Evolutionary conservation across 2,888 invertebrate species (phyloP), one percentile per base, ranked within the genome.

Genomic region (Mythimna loreyi): DNA sequence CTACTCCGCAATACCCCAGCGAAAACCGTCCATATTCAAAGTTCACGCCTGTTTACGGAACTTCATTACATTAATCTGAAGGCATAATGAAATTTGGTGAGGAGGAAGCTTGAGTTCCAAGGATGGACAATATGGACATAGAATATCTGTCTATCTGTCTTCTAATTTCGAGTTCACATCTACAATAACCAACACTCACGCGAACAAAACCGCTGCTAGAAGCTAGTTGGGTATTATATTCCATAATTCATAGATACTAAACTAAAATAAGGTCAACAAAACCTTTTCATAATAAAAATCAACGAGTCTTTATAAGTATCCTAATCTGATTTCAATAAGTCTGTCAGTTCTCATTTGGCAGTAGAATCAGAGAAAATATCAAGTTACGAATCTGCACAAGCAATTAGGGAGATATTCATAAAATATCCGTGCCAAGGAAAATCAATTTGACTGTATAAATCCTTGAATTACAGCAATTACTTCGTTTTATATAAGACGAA

Each of bases 351-450:
- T 47, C 21, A 16, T 43, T 64, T 30, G n/a, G 33, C 36, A 80
- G 63, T 53, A 72, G 47, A 66, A 56, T 66, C 57, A 68, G 53
- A 66, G 49, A 52, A 57, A 81, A 81, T 78, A 81, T 68, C 62
- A 60, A 59, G 65, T 56, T 59, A 33, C 25, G 62, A 78, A 63
- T 73, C 49, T 33, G 30, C 50, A 61, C 52, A 23, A 68, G 68
- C 78, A 78, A 78, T 79, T 81, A 81, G 43, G 59, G 57, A 55
- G 65, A 69, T 69, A 79, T 81, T 79, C 82, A 82, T 73, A 79
- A 81, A 77, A 68, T 67, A 78, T 69, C 67, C 23, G 55, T 49
- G 55, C 61, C 43, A 66, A 73, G 36, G 47, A 59, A 78, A 78
- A 78, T 82, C 75, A 74, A 79, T 67, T 78, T 78, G 49, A 63